Conservation (phyloP, 2,888 invertebrate species). For the Lottia gigantea region DNA sequence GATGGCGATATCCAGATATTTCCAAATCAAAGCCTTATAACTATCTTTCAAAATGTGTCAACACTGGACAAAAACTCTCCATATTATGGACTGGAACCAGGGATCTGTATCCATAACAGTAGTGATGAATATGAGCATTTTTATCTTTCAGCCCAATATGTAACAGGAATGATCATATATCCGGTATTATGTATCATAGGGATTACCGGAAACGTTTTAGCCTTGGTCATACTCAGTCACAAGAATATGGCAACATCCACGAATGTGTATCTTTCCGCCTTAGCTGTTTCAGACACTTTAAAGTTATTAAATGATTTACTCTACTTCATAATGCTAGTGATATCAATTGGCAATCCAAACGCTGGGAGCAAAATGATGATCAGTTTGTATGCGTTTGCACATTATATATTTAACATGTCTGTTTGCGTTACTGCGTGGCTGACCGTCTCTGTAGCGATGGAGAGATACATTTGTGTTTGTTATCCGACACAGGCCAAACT, state of each 20-base stretch:
- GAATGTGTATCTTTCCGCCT: conserved; percentile 57
- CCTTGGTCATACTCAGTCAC: conserved; percentile 53
- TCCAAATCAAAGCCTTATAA: not conserved
- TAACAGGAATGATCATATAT: conserved; percentile 59
- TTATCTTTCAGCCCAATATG: conserved; percentile 51
- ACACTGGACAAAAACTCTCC: not conserved
- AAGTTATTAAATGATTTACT: conserved; percentile 60
- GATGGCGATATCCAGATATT: not conserved
- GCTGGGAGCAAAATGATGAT: conserved; percentile 43
- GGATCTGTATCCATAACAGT: conserved; percentile 25
- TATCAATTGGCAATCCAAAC: conserved; percentile 39
- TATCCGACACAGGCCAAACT: conserved; percentile 52
- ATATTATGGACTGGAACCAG: not conserved
- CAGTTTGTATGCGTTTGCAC: conserved; percentile 60
- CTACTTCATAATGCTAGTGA: conserved; percentile 56
- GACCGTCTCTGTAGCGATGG: conserved; percentile 62
- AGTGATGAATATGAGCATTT: conserved; percentile 45
- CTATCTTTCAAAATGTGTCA: not conserved
- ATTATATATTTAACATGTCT: conserved; percentile 61
- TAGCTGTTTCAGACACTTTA: conserved; percentile 59
- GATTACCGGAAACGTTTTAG: conserved; percentile 53
- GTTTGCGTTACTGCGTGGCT: conserved; percentile 62
- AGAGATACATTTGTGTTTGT: conserved; percentile 62
- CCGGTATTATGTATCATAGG: conserved; percentile 60
- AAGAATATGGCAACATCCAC: conserved; percentile 60